Evolutionary conservation across 2,797 vertebrate genomes (phyloP), one percentile per base, ranked within the genome.

Genomic region (Enteromius anoplus): DNA sequence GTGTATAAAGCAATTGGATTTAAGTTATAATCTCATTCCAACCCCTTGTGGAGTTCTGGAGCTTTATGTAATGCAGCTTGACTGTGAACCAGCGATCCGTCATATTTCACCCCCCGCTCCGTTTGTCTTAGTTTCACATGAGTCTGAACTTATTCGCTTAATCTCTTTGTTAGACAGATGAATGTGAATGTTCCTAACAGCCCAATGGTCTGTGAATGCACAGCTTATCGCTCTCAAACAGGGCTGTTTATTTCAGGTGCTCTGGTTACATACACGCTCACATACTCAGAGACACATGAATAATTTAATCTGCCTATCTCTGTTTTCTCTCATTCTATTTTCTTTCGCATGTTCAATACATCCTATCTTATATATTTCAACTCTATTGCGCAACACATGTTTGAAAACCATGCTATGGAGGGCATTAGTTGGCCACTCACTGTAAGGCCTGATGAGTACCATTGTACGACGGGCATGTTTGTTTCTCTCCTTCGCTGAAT

Each of bases 1-100:
- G 88, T 90, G 86, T 92, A 85, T 91, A 92, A 90, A 92, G 92
- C 89, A 91, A 86, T 73, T 83, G 91, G 92, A 92, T 93, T 91
- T 91, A 76, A 45, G 62, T 75, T 83, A 85, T 93, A 92, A 95
- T 93, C 91, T 89, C 83, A 89, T 92, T 91, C 91, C 79, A 90
- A 87, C 85, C 90, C 84, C 86, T 62, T 79, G 80, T 82, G 85
- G 86, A 88, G 71, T 89, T 92, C 89, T 87, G 87, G 88, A 92
- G 78, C 88, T 88, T 82, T 89, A 86, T 89, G 75, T 89, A 87
- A 90, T 89, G 90, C 85, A 85, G 75, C 89, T 90, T 84, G 79
- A 85, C 89, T 87, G 62, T 66, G 58, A 80, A 62, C 80, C 83
- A 23, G 29, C 26, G 32, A 81, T 65, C 86, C 87, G 51, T 86